Evolutionary conservation across 2,797 vertebrate genomes (phyloP), one percentile per base, ranked within the genome.

Genomic region (Morus bassanus): DNA sequence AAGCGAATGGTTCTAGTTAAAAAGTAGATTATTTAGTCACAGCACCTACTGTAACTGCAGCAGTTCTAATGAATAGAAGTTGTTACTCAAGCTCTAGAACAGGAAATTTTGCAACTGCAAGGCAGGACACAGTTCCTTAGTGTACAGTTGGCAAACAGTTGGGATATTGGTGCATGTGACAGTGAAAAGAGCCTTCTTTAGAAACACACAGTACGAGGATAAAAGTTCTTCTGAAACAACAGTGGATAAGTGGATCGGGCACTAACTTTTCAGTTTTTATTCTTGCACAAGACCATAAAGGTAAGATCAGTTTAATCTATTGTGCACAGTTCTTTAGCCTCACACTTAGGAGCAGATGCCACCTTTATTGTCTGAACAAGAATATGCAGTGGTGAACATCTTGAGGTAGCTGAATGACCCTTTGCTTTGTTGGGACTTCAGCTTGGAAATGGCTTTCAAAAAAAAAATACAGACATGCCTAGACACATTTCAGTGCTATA

Each of bases 401-500:
- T 3, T 73, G 7, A 94, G 59, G 22, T 37, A 61, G 6, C 27
- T 82, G 63, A 69, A 21, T 4, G 18, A 59, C 15, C 27, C 30
- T n/a, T 65, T 23, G 28, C 75, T 91, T 82, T 65, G 43, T 0
- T 72, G 39, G 10, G 30, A 86, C 70, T 72, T 72, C 54, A 63
- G 33, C 59, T 61, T 53, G 22, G 61, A 94, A 95, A 93, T 3
- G 5, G 13, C 63, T 70, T 89, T 67, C 23, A 43, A 61, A 91
- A 61, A 90, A 95, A 64, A 46, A 18, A 7, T 7, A 18, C 14
- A 80, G 72, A 77, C 83, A 85, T 89, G 86, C 74, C 74, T 56
- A 95, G 80, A 92, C 92, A 79, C 37, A 91, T 72, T 91, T 94
- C 83, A 84, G 50, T 35, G 57, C 31, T 35, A 79, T 45, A 77